Evolutionary conservation across 1,140 invertebrate genomes (phyloP).

Genomic region (Drosophila baimaii): DNA sequence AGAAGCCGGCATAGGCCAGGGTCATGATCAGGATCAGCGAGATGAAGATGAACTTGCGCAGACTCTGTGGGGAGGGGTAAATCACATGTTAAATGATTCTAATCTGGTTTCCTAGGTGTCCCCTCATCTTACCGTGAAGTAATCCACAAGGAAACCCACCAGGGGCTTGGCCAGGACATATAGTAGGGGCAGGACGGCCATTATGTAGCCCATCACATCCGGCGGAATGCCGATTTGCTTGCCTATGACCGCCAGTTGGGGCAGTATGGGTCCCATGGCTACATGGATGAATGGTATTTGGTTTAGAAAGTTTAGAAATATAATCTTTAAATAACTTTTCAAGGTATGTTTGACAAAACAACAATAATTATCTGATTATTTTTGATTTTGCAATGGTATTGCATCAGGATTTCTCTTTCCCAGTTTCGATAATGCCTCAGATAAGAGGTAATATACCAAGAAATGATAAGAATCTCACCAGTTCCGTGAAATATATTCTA

Average conservation of each 20-base stretch:
- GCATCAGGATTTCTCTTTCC: conserved; percentile 3
- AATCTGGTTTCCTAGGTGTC: background rate
- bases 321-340: background rate
- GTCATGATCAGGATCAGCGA: conserved; percentile 87
- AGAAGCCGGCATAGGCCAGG: conserved; percentile 87
- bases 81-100: background rate
- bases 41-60: conserved; percentile 90
- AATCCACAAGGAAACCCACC: conserved; percentile 89
- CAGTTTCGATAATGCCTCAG: conserved; percentile 4
- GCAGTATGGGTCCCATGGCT: conserved; percentile 90
- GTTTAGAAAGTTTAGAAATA: background rate
- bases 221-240: conserved; percentile 90
- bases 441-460: conserved; percentile 6
- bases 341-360: background rate
- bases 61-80: conserved; percentile 73
- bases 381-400: conserved; percentile 1
- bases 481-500: background rate
- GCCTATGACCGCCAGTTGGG: conserved; percentile 90
- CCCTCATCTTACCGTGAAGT: conserved; percentile 84
- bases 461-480: background rate
- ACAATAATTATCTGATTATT: background rate
- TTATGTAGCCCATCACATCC: conserved; percentile 89
- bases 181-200: conserved; percentile 88
- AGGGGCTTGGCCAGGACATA: conserved; percentile 90
- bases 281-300: no score